Percentiles rank a stretch among this genome's conserved stretches.
Evolutionary conservation across 2,797 vertebrate genomes (phyloP).

Genomic region (Parauchenoglanis ngamensis): DNA sequence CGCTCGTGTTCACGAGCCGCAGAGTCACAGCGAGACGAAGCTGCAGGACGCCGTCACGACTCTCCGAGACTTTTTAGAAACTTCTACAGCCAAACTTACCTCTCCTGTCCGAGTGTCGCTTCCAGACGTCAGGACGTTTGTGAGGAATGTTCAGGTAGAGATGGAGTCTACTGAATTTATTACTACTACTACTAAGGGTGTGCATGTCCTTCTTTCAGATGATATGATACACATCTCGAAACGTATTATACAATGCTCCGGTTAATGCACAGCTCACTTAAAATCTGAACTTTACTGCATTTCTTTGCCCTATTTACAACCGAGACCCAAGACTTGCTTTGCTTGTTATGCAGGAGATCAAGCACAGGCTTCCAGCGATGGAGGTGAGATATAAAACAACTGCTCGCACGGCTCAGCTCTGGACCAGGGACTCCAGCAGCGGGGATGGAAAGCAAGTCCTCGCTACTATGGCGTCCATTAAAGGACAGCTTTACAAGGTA

Average conservation of each 20-base stretch:
- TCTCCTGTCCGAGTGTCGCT: slow-evolving; percentile 87
- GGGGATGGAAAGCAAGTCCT: slow-evolving; percentile 85
- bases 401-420: slow-evolving; percentile 83
- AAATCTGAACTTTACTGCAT: neutral
- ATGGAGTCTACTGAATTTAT: neutral
- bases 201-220: too few species aligned
- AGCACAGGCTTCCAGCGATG: slow-evolving; percentile 87
- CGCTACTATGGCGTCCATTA: slow-evolving; percentile 79
- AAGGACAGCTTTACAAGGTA: slow-evolving; percentile 91
- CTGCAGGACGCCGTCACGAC: slow-evolving; percentile 81
- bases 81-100: slow-evolving; percentile 84
- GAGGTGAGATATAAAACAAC: slow-evolving; percentile 89
- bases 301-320: neutral
- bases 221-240: too few species aligned
- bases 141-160: slow-evolving; percentile 90
- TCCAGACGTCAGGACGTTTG: slow-evolving; percentile 84
- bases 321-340: neutral
- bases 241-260: neutral
- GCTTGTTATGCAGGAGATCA: slow-evolving; percentile 77
- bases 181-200: neutral
- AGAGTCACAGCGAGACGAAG: slow-evolving; percentile 84
- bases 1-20: slow-evolving; percentile 72
- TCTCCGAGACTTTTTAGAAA: slow-evolving; percentile 85
- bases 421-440: slow-evolving; percentile 86
- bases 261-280: neutral